These are phyloP conservation scores for Drosophila diplacantha DNA, from an alignment of 2,888 invertebrate genomes.

Conservation along the genomic window DNA sequence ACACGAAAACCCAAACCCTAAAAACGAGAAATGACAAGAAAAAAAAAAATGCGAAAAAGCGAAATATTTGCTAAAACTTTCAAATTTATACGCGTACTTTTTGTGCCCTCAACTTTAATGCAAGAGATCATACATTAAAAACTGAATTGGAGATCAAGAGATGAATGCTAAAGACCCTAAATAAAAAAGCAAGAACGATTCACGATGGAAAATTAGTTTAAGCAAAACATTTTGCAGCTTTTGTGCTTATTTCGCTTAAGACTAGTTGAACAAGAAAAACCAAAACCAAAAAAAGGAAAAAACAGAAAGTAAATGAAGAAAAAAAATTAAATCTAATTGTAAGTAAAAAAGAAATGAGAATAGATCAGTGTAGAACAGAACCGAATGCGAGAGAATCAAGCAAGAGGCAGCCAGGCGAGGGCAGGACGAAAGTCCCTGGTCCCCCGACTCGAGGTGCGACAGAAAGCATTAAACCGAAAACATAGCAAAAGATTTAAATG, in stretches of 20 bases:
- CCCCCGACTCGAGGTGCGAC: slow-evolving; percentile 7
- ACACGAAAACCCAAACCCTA: slow-evolving; percentile 33
- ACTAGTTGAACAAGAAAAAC: slow-evolving; percentile 69
- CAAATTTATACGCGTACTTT: slow-evolving; percentile 67
- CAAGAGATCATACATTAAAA: slow-evolving; percentile 67
- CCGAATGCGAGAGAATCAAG: slow-evolving; percentile 39
- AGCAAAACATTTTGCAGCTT: slow-evolving; percentile 73
- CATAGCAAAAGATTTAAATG: slow-evolving; percentile 63
- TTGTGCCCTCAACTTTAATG: slow-evolving; percentile 64
- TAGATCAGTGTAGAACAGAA: slow-evolving; percentile 34
- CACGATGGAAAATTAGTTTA: slow-evolving; percentile 65
- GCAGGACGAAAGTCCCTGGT: slow-evolving; percentile 18
- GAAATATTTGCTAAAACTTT: slow-evolving; percentile 60
- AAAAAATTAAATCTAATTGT: slow-evolving; percentile 55
- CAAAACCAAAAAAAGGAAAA: slow-evolving; percentile 13
- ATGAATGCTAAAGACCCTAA: slow-evolving; percentile 31
- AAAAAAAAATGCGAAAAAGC: slow-evolving; percentile 54
- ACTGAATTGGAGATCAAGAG: slow-evolving; percentile 47
- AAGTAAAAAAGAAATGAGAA: slow-evolving; percentile 53
- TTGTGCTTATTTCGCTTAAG: slow-evolving; percentile 73
- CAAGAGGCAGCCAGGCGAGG: slow-evolving; percentile 24
- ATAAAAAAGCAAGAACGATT: slow-evolving; percentile 39
- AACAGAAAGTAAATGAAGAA: slow-evolving; percentile 46
- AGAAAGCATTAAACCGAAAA: slow-evolving; percentile 43
- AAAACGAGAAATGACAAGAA: slow-evolving; percentile 33